Evolutionary conservation across 2,113 vertebrate genomes (phyloP).

Genomic region (Electrona antarctica): DNA sequence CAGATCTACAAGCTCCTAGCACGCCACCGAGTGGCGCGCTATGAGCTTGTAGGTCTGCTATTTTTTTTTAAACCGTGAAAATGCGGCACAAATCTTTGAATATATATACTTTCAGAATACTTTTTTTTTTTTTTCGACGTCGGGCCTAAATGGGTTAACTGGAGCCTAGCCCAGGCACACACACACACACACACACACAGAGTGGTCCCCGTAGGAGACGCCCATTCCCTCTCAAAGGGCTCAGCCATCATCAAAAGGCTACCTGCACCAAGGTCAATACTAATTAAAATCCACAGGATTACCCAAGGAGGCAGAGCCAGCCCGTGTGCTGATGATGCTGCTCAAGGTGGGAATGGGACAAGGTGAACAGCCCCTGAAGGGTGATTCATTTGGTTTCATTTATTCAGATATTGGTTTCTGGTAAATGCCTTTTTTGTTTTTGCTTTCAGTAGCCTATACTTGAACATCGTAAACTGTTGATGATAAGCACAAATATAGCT

Average conservation of each 20-base stretch:
- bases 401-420: neutral
- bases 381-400: constrained; percentile 21
- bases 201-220: constrained; percentile 37
- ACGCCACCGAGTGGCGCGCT: too few relatives aligned
- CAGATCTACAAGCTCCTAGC: too few relatives aligned
- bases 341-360: constrained; percentile 39
- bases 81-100: too few relatives aligned
- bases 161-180: constrained; percentile 28
- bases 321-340: constrained; percentile 40
- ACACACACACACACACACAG: constrained; percentile 2
- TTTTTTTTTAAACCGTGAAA: too few relatives aligned
- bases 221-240: constrained; percentile 35
- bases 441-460: neutral
- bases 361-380: constrained; percentile 21
- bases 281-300: constrained; percentile 62
- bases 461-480: too few relatives aligned
- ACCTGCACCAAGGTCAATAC: constrained; percentile 59
- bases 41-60: too few relatives aligned
- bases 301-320: constrained; percentile 23
- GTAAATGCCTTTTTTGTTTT: neutral
- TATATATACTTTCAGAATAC: too few relatives aligned
- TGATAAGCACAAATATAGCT: too few relatives aligned
- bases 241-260: constrained; percentile 46
- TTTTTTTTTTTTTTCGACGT: too few relatives aligned
- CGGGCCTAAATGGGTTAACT: too few relatives aligned